Base-by-base conservation (phyloP, 2,113 vertebrate genomes). In the Psittacula cyanocephala region DNA sequence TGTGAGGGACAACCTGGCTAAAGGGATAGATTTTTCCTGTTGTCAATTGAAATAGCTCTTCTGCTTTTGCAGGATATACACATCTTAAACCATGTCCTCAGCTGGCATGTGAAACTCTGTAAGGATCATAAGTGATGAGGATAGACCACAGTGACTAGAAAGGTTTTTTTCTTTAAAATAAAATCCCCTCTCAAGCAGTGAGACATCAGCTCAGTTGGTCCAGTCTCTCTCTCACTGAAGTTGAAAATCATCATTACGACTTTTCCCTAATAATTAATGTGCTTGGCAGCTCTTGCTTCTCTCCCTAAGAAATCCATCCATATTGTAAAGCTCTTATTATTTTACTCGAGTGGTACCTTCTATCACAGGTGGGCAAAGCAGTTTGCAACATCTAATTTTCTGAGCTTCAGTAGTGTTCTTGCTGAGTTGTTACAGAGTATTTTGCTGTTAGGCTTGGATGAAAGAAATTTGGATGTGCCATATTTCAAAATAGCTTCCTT, bases 401-500 rank as follows among this genome's bases (percentile, higher is more conserved):
- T 83, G 67, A 86, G 29, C 10, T 82, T 65, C 50, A 13, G 49
- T 67, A 62, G 63, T 13, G 7, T 63, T 91, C 64, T 78, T 68
- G 46, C 33, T 70, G 60, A 78, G 35, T 18, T 88, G 31, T 74
- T 86, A 33, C 31, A 24, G n/a, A 64, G 13, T 53, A 64, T 89
- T 86, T 78, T 89, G 29, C 39, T 87, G 29, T 75, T 68, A 79
- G 57, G 25, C 28, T 76, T 90, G 60, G 43, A 83, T 67, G 25
- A 71, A 93, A 59, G 35, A 81, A 52, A 53, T 76, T 37, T 68
- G n/a, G 41, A 75, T 68, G 33, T 53, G 46, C 35, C 24, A 29
- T 65, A 68, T 90, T 93, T 91, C 90, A 78, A 94, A 88, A 86
- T 64, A 79, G 17, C 50, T 90, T 96, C 31, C 33, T 83, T 35